Conservation (phyloP, 2,113 vertebrate species). For the Crotalus tigris region DNA sequence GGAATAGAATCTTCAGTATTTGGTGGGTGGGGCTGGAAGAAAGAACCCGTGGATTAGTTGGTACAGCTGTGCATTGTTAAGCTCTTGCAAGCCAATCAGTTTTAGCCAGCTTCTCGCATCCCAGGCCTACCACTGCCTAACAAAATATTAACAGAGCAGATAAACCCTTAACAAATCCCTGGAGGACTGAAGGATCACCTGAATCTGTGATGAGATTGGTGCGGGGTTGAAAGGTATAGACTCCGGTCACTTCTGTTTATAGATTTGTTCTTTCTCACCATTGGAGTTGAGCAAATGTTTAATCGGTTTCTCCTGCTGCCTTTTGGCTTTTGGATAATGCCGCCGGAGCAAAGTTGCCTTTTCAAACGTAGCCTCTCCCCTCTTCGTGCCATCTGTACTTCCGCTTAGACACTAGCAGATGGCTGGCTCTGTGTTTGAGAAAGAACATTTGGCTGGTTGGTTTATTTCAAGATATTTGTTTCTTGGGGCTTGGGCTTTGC, state of each 20-base stretch:
- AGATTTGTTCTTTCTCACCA: slow-evolving; percentile 60
- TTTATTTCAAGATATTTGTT: slow-evolving; percentile 22
- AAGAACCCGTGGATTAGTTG: background rate
- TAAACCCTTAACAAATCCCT: slow-evolving; percentile 65
- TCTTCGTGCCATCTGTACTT: slow-evolving; percentile 62
- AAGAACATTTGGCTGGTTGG: slow-evolving; percentile 40
- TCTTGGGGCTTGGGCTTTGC: slow-evolving; percentile 40
- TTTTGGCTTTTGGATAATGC: slow-evolving; percentile 66
- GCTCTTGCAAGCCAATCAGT: slow-evolving; percentile 54
- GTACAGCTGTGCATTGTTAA: slow-evolving; percentile 54
- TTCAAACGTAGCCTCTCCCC: slow-evolving; percentile 59
- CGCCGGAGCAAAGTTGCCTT: slow-evolving; percentile 43
- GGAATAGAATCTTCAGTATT: background rate
- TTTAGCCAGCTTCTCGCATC: slow-evolving; percentile 55
- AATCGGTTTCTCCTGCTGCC: slow-evolving; percentile 66
- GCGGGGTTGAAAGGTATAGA: slow-evolving; percentile 70
- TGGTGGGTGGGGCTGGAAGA: background rate
- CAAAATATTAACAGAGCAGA: slow-evolving; percentile 66
- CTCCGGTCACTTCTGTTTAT: slow-evolving; percentile 71
- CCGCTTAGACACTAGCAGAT: slow-evolving; percentile 65
- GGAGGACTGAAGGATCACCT: slow-evolving; percentile 61
- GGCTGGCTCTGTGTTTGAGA: slow-evolving; percentile 37
- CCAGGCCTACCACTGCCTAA: slow-evolving; percentile 55
- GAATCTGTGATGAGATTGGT: slow-evolving; percentile 61
- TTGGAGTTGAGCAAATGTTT: slow-evolving; percentile 66